Evolutionary conservation across 2,797 vertebrate genomes (phyloP), one percentile per base, ranked within the genome.

Genomic region (Myoxocephalus aenaeus): DNA sequence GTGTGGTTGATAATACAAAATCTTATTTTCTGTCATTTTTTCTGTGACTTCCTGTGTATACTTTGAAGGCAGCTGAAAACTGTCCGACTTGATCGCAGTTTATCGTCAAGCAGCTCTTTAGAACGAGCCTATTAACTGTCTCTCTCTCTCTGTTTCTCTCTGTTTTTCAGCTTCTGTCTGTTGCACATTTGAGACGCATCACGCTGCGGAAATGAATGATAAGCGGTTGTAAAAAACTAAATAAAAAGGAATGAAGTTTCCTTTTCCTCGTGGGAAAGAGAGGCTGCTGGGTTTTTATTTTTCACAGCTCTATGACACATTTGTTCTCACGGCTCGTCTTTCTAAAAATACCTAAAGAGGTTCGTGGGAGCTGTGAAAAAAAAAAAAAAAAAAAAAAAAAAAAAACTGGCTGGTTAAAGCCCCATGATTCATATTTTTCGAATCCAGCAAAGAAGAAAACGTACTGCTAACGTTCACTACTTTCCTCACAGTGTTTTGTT

Each of bases 301-400:
- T 63, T 4, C 13, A 18, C 18, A 50, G 40, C n/a, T 63, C 13
- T 1, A 1, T 56, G 58, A 73, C 14, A 53, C 44, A 51, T 71
- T 38, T 48, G n/a, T 54, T 7, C 14, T 50, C 12, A 44, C 34
- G 25, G 63, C 64, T 67, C 54, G 46, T 70, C 29, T 76, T 62
- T 70, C 2, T 64, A 53, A 79, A 57, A 70, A 76, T 29, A 54
- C 54, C 51, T 51, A 15, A 48, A n/a, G n/a, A 27, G 42, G 40
- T 36, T 29, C 67, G 76, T 70, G 54, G 76, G 84, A 46, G 58
- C 64, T 65, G 25, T 78, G 72, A 68, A 46, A 65, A 46, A 50
- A 25, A 7, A 5, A 79, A 64, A 38, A 25, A 7, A 5, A 79
- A 64, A 38, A n/a, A n/a, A 68, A 46, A 65, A 46, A 50, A 25